Conservation (phyloP, 2,113 vertebrate genomes). For the Nymphicus hollandicus region DNA sequence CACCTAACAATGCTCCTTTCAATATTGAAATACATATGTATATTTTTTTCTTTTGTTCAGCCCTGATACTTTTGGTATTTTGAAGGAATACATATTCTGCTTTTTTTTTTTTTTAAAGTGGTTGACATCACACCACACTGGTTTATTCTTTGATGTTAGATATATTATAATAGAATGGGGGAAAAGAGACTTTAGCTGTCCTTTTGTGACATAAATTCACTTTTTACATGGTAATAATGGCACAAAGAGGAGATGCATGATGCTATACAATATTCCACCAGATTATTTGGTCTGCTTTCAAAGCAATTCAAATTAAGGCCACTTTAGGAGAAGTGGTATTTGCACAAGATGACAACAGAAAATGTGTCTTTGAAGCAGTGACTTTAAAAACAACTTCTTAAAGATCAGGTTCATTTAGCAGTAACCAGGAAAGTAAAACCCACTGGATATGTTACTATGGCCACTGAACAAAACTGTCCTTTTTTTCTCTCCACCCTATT, state of each 20-base stretch:
- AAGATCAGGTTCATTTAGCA: constrained; percentile 45
- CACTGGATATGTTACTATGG: neutral
- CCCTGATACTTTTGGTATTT: constrained; percentile 15
- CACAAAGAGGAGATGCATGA: neutral
- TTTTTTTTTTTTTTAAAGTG: neutral
- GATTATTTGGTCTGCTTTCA: constrained; percentile 45
- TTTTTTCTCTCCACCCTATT: neutral
- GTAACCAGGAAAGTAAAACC: neutral
- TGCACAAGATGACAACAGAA: constrained; percentile 34
- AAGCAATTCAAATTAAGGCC: constrained; percentile 52
- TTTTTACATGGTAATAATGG: constrained; percentile 42
- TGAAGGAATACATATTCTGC: constrained; percentile 35
- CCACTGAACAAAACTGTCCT: constrained; percentile 10
- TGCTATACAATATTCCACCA: constrained; percentile 1
- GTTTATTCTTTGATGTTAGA: constrained; percentile 42
- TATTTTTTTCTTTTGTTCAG: constrained; percentile 41
- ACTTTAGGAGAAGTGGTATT: constrained; percentile 54
- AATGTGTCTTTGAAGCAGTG: constrained; percentile 40
- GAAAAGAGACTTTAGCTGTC: neutral
- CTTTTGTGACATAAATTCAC: constrained; percentile 60
- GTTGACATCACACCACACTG: neutral
- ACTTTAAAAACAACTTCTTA: constrained; percentile 51
- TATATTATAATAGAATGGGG: neutral
- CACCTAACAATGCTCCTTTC: constrained; percentile 58
- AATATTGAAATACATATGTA: constrained; percentile 62